phyloP scores from a whole-genome alignment of 2,888 invertebrate species.

The Yponomeuta cagnagella region DNA sequence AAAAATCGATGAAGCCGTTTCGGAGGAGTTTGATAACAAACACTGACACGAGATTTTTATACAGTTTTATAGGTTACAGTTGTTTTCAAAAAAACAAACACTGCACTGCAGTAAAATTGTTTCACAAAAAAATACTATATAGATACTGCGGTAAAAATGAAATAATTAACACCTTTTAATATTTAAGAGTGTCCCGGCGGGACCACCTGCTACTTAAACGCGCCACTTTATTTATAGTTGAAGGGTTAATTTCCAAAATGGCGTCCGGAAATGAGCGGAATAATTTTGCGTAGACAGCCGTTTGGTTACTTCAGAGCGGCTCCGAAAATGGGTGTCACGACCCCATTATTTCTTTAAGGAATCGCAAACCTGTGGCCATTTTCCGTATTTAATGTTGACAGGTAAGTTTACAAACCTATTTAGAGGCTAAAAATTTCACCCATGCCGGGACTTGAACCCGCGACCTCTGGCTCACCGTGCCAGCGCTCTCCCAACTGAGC shows the following conservation, averaged over 20 bases:
- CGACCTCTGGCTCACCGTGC: too few species aligned
- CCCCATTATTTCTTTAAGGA: not conserved
- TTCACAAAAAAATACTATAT: not conserved
- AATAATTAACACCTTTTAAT: conserved; percentile 8
- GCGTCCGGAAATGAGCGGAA: conserved; percentile 14
- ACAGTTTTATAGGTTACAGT: too few species aligned
- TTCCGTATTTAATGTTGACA: not conserved
- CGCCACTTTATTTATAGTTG: conserved; percentile 37
- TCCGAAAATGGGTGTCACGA: not conserved
- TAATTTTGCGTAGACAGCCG: not conserved
- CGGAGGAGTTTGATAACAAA: too few species aligned
- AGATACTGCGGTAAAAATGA: not conserved
- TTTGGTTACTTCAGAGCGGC: not conserved
- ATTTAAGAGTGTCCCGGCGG: conserved; percentile 15
- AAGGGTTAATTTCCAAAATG: conserved; percentile 39
- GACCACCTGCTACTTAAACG: conserved; percentile 36
- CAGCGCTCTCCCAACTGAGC: too few species aligned
- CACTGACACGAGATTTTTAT: too few species aligned
- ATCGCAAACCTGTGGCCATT: not conserved
- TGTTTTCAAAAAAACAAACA: not conserved
- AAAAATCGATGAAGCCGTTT: too few species aligned
- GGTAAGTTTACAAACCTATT: too few species aligned
- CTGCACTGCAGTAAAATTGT: not conserved
- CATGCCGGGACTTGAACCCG: too few species aligned
- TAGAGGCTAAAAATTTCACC: too few species aligned